Evolutionary conservation across 1,140 invertebrate species (phyloP).

Genomic region (Listronotus bonariensis): DNA sequence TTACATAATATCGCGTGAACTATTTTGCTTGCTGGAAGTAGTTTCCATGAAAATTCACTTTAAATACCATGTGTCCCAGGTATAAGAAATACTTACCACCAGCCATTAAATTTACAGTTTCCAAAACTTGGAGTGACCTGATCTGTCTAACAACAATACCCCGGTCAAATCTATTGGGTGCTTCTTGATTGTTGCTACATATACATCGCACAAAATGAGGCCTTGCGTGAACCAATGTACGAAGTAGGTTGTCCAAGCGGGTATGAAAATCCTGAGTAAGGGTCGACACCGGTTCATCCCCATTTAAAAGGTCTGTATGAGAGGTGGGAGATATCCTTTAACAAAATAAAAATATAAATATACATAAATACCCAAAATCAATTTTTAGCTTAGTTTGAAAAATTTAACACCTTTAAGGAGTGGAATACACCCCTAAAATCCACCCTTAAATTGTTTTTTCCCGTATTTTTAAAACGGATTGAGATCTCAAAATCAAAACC

Average conservation of each 20-base stretch:
- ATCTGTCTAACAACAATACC: constrained; percentile 83
- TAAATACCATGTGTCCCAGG: too few species aligned
- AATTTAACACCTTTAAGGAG: too few species aligned
- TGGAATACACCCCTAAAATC: too few species aligned
- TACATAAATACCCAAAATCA: too few species aligned
- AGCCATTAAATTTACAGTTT: constrained; percentile 94
- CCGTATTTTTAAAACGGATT: too few species aligned
- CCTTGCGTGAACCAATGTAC: constrained; percentile 88
- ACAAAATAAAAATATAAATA: too few species aligned
- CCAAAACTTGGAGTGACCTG: constrained; percentile 87
- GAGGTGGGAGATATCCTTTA: constrained; percentile 85
- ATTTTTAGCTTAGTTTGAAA: too few species aligned
- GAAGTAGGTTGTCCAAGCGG: constrained; percentile 85
- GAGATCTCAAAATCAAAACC: too few species aligned
- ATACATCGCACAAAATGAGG: constrained; percentile 94
- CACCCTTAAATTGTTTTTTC: too few species aligned
- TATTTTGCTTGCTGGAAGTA: too few species aligned
- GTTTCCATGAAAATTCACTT: too few species aligned
- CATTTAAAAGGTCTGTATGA: constrained; percentile 84
- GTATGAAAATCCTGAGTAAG: constrained; percentile 95
- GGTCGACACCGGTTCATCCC: constrained; percentile 86
- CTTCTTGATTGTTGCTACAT: constrained; percentile 81
- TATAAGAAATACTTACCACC: constrained; percentile 56
- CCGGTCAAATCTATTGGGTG: constrained; percentile 78
- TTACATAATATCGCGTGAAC: too few species aligned